phyloP scores from a whole-genome alignment of 2,113 vertebrate genomes.

The Promerops cafer region DNA sequence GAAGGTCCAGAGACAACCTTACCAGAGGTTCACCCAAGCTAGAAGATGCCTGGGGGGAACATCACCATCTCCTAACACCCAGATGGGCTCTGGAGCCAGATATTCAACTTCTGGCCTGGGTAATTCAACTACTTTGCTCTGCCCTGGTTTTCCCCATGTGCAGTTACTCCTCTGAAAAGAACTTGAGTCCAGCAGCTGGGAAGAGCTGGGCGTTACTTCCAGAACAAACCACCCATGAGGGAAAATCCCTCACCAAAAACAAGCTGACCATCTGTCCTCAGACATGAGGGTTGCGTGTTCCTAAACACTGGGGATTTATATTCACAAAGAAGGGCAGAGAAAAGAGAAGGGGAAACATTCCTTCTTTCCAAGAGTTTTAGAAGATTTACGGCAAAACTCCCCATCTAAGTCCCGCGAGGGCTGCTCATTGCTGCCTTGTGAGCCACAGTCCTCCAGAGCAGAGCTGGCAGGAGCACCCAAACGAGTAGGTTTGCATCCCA shows the following conservation, averaged over 20 bases:
- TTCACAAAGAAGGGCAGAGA: not conserved
- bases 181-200: not conserved
- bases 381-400: not conserved
- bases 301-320: not conserved
- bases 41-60: not conserved
- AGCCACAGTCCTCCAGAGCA: not conserved
- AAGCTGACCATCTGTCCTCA: not conserved
- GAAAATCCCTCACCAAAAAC: not conserved
- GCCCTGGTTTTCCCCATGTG: not conserved
- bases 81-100: not conserved
- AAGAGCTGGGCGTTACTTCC: not conserved
- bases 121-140: not conserved
- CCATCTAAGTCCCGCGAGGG: not conserved
- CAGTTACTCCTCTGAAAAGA: not conserved
- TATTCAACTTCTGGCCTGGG: not conserved
- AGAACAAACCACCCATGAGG: not conserved
- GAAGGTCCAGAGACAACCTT: not conserved
- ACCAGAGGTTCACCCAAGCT: too few species aligned
- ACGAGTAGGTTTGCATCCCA: too few species aligned
- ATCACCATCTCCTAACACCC: not conserved
- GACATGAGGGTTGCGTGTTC: fast-evolving
- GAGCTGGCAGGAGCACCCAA: not conserved
- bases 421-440: not conserved
- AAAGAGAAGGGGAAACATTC: not conserved
- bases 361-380: not conserved